phyloP scores from a whole-genome alignment of 2,888 invertebrate species.

The Morinoia aosen region DNA sequence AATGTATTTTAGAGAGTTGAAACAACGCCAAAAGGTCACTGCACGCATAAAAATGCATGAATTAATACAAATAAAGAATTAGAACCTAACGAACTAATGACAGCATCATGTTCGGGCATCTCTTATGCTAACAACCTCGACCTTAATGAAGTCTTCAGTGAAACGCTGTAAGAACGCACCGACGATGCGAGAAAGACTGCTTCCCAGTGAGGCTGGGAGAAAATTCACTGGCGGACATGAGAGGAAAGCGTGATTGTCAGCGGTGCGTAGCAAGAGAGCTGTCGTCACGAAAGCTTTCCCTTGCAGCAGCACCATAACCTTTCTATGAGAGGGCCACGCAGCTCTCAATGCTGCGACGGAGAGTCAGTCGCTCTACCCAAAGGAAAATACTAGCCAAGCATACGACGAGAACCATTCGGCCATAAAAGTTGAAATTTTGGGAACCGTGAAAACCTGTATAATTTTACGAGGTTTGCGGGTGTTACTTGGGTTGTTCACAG shows the following conservation, averaged over 20 bases:
- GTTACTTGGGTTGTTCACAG: not conserved
- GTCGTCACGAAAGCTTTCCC: not conserved
- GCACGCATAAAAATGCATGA: not conserved
- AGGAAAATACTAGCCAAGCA: not conserved
- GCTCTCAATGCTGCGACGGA: not conserved
- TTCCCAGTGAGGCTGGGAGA: not conserved
- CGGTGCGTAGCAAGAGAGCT: not conserved
- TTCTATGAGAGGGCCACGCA: not conserved
- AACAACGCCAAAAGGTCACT: not conserved
- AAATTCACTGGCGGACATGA: not conserved
- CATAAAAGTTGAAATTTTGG: too few species aligned
- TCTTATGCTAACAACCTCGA: not conserved
- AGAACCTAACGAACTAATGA: too few species aligned
- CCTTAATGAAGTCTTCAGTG: not conserved
- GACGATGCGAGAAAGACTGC: not conserved
- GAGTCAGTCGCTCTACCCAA: not conserved
- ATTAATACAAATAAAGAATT: not conserved
- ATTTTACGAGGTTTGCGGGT: not conserved
- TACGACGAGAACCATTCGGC: not conserved
- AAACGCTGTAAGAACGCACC: not conserved
- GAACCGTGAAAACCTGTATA: too few species aligned
- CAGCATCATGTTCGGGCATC: not conserved
- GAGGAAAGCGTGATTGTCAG: conserved; percentile 10
- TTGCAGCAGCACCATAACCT: not conserved
- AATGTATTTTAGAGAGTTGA: not conserved